These are phyloP conservation scores for Zaprionus obscuricornis DNA, from an alignment of 2,888 invertebrate genomes.

Conservation along the genomic window DNA sequence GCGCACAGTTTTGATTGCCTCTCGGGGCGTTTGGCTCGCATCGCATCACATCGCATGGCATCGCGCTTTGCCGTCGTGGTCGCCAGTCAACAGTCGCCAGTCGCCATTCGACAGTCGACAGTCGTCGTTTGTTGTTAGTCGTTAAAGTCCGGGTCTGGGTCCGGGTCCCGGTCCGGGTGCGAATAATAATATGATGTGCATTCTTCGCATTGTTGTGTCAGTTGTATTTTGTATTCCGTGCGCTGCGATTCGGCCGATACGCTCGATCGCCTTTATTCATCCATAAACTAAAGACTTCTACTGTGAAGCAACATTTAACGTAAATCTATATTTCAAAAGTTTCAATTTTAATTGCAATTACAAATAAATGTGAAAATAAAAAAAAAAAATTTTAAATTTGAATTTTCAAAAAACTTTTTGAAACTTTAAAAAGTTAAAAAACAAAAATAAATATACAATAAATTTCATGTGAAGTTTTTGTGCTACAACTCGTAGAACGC, in stretches of 20 bases:
- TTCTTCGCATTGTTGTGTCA: conserved; percentile 40
- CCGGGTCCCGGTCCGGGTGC: neutral
- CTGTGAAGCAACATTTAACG: neutral
- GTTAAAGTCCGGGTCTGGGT: conserved; percentile 20
- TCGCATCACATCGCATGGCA: too few species aligned
- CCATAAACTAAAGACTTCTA: neutral
- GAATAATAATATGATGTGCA: conserved; percentile 29
- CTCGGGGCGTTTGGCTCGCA: conserved; percentile 49
- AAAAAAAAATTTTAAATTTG: too few species aligned
- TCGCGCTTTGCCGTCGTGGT: conserved; percentile 18
- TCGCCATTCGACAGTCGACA: conserved; percentile 5
- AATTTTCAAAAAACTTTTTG: too few species aligned
- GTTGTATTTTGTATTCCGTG: conserved; percentile 61
- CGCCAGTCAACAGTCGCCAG: conserved; percentile 1
- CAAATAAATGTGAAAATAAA: too few species aligned
- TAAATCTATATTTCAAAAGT: neutral
- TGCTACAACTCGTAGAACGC: too few species aligned
- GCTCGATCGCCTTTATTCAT: conserved; percentile 20
- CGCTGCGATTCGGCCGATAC: conserved; percentile 43
- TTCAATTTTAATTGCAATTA: too few species aligned
- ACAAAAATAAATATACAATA: too few species aligned
- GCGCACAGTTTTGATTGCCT: conserved; percentile 47
- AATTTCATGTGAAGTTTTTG: too few species aligned
- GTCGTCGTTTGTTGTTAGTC: conserved; percentile 8
- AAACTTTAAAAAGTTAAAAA: too few species aligned